Percentiles rank a stretch among this genome's conserved stretches.
Conservation (phyloP, 2,888 invertebrate genomes). For the Watsonalla cultraria region DNA sequence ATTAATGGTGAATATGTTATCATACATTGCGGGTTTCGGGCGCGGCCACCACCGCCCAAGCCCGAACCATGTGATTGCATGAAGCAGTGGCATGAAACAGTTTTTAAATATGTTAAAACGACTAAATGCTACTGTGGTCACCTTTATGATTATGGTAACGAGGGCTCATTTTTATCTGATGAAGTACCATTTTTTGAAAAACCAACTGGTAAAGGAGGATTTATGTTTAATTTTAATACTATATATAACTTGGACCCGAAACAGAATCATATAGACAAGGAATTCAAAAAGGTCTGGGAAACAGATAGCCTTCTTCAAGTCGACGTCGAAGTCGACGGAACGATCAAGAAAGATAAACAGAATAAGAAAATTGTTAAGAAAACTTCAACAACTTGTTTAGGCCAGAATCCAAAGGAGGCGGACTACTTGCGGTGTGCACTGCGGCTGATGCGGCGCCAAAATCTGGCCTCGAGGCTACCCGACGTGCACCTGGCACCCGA, state of each 20-base stretch:
- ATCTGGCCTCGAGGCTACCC: slow-evolving; percentile 59
- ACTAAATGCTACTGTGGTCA: slow-evolving; percentile 62
- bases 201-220: slow-evolving; percentile 38
- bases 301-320: slow-evolving; percentile 55
- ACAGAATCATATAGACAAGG: slow-evolving; percentile 43
- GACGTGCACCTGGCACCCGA: slow-evolving; percentile 60
- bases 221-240: slow-evolving; percentile 52
- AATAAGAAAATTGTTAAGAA: slow-evolving; percentile 36
- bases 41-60: slow-evolving; percentile 31
- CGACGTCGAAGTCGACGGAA: slow-evolving; percentile 25
- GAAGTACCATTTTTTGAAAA: slow-evolving; percentile 57
- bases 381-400: slow-evolving; percentile 46
- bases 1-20: slow-evolving; percentile 38
- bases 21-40: slow-evolving; percentile 54
- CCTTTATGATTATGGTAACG: slow-evolving; percentile 53
- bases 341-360: slow-evolving; percentile 37
- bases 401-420: slow-evolving; percentile 41
- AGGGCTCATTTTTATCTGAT: slow-evolving; percentile 46
- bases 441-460: slow-evolving; percentile 40
- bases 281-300: slow-evolving; percentile 58
- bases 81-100: slow-evolving; percentile 46
- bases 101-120: slow-evolving; percentile 43
- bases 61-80: slow-evolving; percentile 54
- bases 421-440: slow-evolving; percentile 62
- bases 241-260: slow-evolving; percentile 56